Conservation (phyloP, 2,797 vertebrate species). For the Epinephelus malabaricus region DNA sequence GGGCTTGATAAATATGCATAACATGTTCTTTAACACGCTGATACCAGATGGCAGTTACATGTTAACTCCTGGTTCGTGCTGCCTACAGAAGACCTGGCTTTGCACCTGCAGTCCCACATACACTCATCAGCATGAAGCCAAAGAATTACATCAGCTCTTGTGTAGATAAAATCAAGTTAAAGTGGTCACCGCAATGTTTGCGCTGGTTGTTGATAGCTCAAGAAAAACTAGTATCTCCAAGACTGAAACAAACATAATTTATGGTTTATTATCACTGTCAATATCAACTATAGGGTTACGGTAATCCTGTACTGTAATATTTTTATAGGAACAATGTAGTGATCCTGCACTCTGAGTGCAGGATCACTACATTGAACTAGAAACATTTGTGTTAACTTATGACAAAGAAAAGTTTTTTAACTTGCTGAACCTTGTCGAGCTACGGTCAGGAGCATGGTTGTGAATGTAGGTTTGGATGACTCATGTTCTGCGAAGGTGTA, state of each 20-base stretch:
- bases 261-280: background rate
- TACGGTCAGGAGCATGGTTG: background rate
- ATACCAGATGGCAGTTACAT: background rate
- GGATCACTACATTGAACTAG: background rate
- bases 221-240: too few species aligned
- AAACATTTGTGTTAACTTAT: background rate
- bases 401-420: background rate
- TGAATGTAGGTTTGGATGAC: too few species aligned
- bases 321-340: background rate
- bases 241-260: background rate
- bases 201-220: background rate
- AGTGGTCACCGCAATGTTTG: background rate
- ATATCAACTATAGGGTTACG: background rate
- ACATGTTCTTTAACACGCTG: background rate
- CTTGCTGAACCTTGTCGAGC: background rate
- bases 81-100: background rate
- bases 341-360: background rate
- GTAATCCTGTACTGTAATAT: background rate
- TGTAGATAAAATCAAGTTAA: background rate
- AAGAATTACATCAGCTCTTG: background rate
- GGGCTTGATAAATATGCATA: background rate
- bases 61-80: background rate
- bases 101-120: background rate
- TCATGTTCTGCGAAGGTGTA: background rate
- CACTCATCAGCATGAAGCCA: background rate